These are phyloP conservation scores for Orthosia incerta DNA, from an alignment of 2,888 invertebrate species.

Conservation along the genomic window DNA sequence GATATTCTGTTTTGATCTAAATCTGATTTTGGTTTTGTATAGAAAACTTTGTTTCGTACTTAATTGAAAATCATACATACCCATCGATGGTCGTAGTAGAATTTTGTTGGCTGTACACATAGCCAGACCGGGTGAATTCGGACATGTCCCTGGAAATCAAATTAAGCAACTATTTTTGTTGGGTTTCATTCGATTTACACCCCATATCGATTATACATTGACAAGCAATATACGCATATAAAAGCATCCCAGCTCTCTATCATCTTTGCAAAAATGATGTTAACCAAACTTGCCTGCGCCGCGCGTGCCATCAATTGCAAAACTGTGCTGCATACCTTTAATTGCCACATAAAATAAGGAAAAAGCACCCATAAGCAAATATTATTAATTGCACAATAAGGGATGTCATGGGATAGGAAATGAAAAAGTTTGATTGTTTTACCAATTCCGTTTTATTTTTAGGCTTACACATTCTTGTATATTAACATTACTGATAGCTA, in stretches of 20 bases:
- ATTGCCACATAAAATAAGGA: conserved; percentile 37
- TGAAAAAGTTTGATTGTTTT: conserved; percentile 75
- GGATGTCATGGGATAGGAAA: conserved; percentile 47
- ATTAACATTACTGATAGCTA: conserved; percentile 81
- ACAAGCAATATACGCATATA: conserved; percentile 10
- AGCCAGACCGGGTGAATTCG: conserved; percentile 15
- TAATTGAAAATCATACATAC: conserved; percentile 35
- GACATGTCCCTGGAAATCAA: conserved; percentile 27
- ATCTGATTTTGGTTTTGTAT: no score
- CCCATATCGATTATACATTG: conserved; percentile 5
- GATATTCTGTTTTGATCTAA: no score
- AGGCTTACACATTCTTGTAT: conserved; percentile 84
- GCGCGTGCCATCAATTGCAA: not conserved
- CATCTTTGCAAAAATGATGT: not conserved
- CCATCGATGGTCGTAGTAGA: conserved; percentile 49
- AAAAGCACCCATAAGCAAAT: conserved; percentile 56
- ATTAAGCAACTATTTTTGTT: not conserved
- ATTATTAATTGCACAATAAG: conserved; percentile 9
- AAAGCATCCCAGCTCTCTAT: conserved; percentile 28
- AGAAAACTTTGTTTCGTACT: no score
- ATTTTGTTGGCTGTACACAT: conserved; percentile 37
- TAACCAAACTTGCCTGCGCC: conserved; percentile 35
- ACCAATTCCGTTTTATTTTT: conserved; percentile 88
- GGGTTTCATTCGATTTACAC: not conserved
- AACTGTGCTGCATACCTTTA: conserved; percentile 24